Evolutionary conservation across 2,113 vertebrate genomes (phyloP).

Genomic region (Rhombomys opimus): DNA sequence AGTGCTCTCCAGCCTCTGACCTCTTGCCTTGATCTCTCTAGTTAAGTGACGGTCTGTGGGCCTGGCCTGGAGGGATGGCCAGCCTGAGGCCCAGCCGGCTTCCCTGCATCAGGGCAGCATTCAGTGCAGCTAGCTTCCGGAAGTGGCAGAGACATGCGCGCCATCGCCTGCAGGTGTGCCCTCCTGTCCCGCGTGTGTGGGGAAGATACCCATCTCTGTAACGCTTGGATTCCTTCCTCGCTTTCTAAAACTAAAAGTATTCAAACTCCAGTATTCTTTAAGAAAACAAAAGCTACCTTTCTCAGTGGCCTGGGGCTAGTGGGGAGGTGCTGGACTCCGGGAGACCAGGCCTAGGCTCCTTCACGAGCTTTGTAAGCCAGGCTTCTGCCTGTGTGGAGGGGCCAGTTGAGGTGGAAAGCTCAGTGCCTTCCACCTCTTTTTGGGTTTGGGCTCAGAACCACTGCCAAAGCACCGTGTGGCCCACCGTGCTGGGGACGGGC

Average conservation of each 20-base stretch:
- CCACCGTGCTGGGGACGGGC: not conserved
- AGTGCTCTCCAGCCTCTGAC: not conserved
- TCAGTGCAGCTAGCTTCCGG: not conserved
- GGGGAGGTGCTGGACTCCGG: not conserved
- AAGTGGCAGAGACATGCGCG: not conserved
- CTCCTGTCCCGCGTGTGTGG: rapidly evolving
- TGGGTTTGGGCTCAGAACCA: not conserved
- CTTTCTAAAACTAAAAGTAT: not conserved
- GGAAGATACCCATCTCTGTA: not conserved
- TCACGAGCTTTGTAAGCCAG: not conserved
- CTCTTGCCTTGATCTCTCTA: not conserved
- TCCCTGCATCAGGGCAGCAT: not conserved
- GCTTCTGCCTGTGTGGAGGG: not conserved
- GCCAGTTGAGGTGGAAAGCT: not conserved
- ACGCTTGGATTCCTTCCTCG: not conserved
- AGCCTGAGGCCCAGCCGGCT: not conserved
- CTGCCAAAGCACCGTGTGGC: not conserved
- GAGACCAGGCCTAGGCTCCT: not conserved
- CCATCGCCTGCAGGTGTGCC: slow-evolving; percentile 64
- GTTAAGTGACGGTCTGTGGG: not conserved
- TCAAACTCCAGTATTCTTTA: not conserved
- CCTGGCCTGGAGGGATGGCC: slow-evolving; percentile 6
- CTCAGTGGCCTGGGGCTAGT: not conserved
- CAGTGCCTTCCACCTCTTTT: not conserved
- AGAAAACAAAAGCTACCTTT: not conserved